These are phyloP conservation scores for Pachyuromys duprasi DNA, from an alignment of 2,797 vertebrate genomes.

Conservation along the genomic window DNA sequence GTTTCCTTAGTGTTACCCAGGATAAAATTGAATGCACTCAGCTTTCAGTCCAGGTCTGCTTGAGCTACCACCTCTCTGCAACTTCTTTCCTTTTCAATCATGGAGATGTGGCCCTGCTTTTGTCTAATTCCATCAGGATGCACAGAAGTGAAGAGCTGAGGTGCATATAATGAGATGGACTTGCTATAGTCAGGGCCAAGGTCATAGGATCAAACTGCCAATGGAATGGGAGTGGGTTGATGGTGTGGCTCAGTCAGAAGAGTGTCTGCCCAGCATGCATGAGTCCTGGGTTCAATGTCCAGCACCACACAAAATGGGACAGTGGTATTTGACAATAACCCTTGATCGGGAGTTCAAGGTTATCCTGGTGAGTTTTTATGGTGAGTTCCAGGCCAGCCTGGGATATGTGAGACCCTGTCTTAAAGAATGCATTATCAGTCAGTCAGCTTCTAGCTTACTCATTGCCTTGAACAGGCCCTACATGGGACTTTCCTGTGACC, in stretches of 20 bases:
- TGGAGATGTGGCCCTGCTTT: background rate
- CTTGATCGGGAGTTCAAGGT: background rate
- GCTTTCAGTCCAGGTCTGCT: background rate
- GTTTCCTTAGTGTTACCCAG: background rate
- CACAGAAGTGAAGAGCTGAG: background rate
- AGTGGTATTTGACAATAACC: background rate
- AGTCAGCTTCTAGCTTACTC: background rate
- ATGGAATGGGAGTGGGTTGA: background rate
- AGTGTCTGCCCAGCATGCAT: background rate
- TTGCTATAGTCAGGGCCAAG: background rate
- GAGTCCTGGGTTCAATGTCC: background rate
- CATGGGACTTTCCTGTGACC: background rate
- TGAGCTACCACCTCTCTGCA: background rate
- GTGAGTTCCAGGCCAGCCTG: background rate
- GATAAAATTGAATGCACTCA: background rate
- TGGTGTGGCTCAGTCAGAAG: background rate
- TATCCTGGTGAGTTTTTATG: background rate
- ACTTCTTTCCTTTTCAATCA: background rate
- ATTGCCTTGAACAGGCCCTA: background rate
- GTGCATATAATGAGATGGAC: background rate
- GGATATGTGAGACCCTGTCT: background rate
- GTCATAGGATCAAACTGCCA: background rate
- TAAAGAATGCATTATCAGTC: background rate
- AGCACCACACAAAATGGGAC: background rate
- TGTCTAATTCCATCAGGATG: background rate